A percentile compares a stretch with the other conserved stretches of the same genome.
phyloP scores from a whole-genome alignment of 2,113 vertebrate species.

The Grallaria varia region DNA sequence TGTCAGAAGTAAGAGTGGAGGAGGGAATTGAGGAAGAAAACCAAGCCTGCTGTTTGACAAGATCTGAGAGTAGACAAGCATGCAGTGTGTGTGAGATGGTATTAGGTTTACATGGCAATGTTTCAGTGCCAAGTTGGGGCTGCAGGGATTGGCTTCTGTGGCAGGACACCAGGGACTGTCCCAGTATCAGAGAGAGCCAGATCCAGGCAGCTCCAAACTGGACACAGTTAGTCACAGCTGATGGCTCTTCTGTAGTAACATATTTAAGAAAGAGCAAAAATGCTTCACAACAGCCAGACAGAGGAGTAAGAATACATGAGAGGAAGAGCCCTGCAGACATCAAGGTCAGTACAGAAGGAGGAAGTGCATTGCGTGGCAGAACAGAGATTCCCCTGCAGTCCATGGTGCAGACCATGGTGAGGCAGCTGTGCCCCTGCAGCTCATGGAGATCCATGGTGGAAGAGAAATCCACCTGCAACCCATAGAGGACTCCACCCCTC shows the following conservation, averaged over 20 bases:
- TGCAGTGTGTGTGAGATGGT: not conserved
- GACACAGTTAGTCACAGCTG: not conserved
- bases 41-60: not conserved
- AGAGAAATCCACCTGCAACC: not conserved
- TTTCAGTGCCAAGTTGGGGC: not conserved
- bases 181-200: accelerated
- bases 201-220: not conserved
- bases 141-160: not conserved
- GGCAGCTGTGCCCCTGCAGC: not conserved
- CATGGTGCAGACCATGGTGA: not conserved
- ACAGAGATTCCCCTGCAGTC: not conserved
- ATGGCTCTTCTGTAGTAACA: not conserved
- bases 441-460: not conserved
- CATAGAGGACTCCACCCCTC: accelerated
- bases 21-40: not conserved
- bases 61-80: not conserved
- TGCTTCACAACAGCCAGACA: not conserved
- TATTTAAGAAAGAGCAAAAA: not conserved
- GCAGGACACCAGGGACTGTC: not conserved
- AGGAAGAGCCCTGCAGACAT: not conserved
- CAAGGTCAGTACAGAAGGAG: not conserved
- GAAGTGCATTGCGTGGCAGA: not conserved
- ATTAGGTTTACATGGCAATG: not conserved
- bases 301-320: not conserved
- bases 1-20: not conserved